Evolutionary conservation across 2,888 invertebrate species (phyloP).

Genomic region (Scotopteryx bipunctaria): DNA sequence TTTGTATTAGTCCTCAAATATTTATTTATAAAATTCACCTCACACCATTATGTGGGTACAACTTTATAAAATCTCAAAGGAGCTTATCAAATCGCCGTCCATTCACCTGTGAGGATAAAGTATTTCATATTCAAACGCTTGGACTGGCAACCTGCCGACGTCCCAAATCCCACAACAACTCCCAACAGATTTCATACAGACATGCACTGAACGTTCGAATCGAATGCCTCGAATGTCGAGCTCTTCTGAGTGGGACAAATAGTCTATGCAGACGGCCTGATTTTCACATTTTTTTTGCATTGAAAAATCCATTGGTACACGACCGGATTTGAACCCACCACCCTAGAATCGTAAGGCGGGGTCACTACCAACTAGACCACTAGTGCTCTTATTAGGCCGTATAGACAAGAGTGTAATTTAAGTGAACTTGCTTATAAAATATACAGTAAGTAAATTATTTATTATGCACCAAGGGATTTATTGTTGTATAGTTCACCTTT

Average conservation of each 20-base stretch:
- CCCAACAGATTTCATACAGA: conserved; percentile 22
- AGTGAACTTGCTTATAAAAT: too few relatives aligned
- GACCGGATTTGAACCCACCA: too few relatives aligned
- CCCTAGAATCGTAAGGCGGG: too few relatives aligned
- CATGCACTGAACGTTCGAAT: conserved; percentile 13
- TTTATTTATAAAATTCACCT: too few relatives aligned
- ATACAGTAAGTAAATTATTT: too few relatives aligned
- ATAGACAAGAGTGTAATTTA: too few relatives aligned
- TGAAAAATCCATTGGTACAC: too few relatives aligned
- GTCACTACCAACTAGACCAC: too few relatives aligned
- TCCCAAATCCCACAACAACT: conserved; percentile 18
- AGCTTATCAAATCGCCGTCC: not conserved
- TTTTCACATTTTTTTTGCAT: not conserved
- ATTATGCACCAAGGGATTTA: too few relatives aligned
- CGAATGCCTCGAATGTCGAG: conserved; percentile 5
- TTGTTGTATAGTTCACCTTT: too few relatives aligned
- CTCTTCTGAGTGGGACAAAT: conserved; percentile 10
- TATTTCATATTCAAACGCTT: conserved; percentile 15
- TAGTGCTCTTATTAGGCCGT: too few relatives aligned
- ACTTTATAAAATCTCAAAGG: not conserved
- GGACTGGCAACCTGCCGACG: conserved; percentile 12
- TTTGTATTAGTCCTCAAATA: too few relatives aligned
- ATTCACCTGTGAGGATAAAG: conserved; percentile 19
- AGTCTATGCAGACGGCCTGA: conserved; percentile 8
- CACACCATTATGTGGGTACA: conserved; percentile 3